Percentiles rank a stretch among this genome's conserved stretches.
These are phyloP conservation scores for Nannospalax galili DNA, from an alignment of 2,113 vertebrate genomes.

Conservation along the genomic window DNA sequence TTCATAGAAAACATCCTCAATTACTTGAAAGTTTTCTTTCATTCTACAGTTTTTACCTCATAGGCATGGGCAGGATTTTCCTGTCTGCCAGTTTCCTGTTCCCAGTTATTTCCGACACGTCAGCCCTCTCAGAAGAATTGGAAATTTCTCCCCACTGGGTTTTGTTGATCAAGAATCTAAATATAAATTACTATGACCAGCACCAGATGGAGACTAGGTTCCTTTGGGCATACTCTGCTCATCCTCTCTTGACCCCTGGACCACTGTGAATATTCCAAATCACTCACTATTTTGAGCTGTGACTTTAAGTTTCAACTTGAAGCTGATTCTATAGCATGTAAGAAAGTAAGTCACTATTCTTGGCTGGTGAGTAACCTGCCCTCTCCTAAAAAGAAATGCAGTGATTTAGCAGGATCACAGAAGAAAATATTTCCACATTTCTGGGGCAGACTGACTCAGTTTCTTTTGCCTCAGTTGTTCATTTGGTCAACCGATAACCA, in stretches of 20 bases:
- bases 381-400: background rate
- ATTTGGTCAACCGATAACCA: background rate
- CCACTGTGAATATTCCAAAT: background rate
- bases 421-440: background rate
- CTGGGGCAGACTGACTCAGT: background rate
- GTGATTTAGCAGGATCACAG: background rate
- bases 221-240: background rate
- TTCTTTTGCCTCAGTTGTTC: background rate
- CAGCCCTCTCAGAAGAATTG: background rate
- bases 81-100: background rate
- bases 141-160: background rate
- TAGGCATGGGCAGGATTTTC: background rate
- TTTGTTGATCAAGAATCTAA: conserved; percentile 13
- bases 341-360: background rate
- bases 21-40: background rate
- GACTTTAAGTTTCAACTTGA: background rate
- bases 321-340: conserved; percentile 12
- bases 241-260: background rate
- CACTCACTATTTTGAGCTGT: background rate
- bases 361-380: background rate
- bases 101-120: background rate
- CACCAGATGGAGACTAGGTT: background rate
- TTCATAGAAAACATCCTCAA: background rate
- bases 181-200: background rate
- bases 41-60: background rate